Base-by-base conservation (phyloP, 2,797 vertebrate species). In the Serranus cabrilla region DNA sequence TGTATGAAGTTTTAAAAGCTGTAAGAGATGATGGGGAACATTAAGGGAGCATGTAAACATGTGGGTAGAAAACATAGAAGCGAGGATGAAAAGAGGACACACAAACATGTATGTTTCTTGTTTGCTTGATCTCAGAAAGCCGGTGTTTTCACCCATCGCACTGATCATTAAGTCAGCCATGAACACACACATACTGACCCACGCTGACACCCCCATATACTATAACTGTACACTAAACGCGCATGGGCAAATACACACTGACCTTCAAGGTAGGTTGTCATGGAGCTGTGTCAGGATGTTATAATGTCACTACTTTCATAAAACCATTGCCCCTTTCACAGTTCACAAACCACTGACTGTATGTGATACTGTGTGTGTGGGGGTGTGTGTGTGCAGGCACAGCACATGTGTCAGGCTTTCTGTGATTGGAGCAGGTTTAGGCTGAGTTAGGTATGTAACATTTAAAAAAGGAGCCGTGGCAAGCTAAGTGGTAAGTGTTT, bases 241-340 rank as follows among this genome's bases (percentile, higher is more conserved):
- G 76, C 76, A 49, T 31, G 5, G 34, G 34, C 77, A 56, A 58
- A 76, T 46, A 56, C 74, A 64, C 78, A 50, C 79, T 90, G 90
- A 91, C 90, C 91, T 93, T 93, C 87, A 91, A 77, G 72, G 42
- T 49, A 67, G 83, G 85, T 89, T 89, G 83, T 87, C 81, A 87
- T 87, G 87, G 85, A 83, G 81, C 88, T 74, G 80, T 82, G 79
- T 85, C 79, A 82, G 72, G 78, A 73, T 86, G 87, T 85, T 88
- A 89, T 89, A 89, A 93, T 92, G 90, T 79, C 86, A 82, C 70
- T 62, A 83, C 73, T 86, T 89, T 89, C 77, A 91, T 92, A 87
- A 92, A 91, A 86, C 74, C 81, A 50, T 82, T 37, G 55, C 61
- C 81, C 86, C 84, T 91, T 91, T 89, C 86, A 90, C 87, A 90